Evolutionary conservation across 2,797 vertebrate genomes (phyloP).

Genomic region (Fundulus diaphanus): DNA sequence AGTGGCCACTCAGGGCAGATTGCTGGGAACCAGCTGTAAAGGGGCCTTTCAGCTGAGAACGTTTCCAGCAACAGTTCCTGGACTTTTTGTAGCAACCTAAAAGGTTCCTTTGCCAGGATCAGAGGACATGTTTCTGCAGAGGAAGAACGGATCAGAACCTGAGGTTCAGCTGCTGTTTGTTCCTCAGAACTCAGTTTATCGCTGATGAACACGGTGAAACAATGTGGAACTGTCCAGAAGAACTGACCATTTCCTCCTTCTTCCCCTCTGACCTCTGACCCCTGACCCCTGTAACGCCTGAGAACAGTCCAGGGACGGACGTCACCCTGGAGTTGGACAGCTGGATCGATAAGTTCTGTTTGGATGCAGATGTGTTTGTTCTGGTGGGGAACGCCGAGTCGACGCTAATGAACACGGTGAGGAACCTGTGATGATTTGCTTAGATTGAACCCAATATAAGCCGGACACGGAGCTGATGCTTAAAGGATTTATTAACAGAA

Average conservation of each 20-base stretch:
- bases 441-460: too few species aligned
- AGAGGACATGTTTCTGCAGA: not conserved
- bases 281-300: not conserved
- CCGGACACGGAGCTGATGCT: too few species aligned
- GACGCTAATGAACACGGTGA: conserved; percentile 95
- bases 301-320: conserved; percentile 91
- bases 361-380: conserved; percentile 95
- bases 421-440: too few species aligned
- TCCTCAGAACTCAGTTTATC: too few species aligned
- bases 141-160: not conserved
- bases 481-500: too few species aligned
- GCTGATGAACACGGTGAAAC: not conserved
- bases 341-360: conserved; percentile 96
- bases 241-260: not conserved
- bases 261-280: conserved; percentile 4
- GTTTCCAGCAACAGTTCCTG: too few species aligned
- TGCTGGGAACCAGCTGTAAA: too few species aligned
- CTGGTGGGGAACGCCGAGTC: conserved; percentile 95
- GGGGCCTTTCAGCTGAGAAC: too few species aligned
- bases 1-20: too few species aligned
- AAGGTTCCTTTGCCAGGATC: not conserved
- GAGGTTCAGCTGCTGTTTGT: not conserved
- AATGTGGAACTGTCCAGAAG: too few species aligned
- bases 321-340: conserved; percentile 93
- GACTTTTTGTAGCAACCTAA: too few species aligned